phyloP scores from a whole-genome alignment of 2,797 vertebrate species.

The Craterocephalus amniculus region DNA sequence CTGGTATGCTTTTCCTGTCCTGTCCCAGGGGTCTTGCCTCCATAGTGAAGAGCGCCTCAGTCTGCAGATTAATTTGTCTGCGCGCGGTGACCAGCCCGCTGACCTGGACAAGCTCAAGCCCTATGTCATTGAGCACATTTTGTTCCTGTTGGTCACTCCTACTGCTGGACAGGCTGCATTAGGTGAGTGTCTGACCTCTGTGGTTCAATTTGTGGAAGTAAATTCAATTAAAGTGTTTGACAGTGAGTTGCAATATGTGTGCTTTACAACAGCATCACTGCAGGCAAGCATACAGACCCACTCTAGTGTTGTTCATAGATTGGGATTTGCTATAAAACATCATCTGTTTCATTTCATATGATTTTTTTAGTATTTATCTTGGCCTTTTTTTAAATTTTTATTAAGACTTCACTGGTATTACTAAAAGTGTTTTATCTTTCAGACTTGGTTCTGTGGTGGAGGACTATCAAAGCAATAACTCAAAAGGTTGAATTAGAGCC shows the following conservation, averaged over 20 bases:
- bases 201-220: not conserved
- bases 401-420: not conserved
- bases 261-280: not conserved
- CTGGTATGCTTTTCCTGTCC: conserved; percentile 57
- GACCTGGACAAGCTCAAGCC: conserved; percentile 94
- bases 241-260: not conserved
- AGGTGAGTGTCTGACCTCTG: conserved; percentile 65
- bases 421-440: conserved; percentile 3
- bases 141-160: conserved; percentile 89
- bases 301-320: not conserved
- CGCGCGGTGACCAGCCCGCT: conserved; percentile 85
- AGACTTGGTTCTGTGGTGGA: not conserved
- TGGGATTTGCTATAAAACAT: not conserved
- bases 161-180: conserved; percentile 66
- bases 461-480: not conserved
- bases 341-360: not conserved
- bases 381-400: not conserved
- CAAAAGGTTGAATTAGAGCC: conserved; percentile 9
- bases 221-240: not conserved
- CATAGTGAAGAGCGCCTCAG: conserved; percentile 85
- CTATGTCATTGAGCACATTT: conserved; percentile 93
- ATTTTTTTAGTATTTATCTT: not conserved
- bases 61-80: conserved; percentile 92
- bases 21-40: conserved; percentile 73
- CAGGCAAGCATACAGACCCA: not conserved